These are phyloP conservation scores for Trogon surrucura DNA, from an alignment of 2,113 vertebrate species.

Conservation along the genomic window DNA sequence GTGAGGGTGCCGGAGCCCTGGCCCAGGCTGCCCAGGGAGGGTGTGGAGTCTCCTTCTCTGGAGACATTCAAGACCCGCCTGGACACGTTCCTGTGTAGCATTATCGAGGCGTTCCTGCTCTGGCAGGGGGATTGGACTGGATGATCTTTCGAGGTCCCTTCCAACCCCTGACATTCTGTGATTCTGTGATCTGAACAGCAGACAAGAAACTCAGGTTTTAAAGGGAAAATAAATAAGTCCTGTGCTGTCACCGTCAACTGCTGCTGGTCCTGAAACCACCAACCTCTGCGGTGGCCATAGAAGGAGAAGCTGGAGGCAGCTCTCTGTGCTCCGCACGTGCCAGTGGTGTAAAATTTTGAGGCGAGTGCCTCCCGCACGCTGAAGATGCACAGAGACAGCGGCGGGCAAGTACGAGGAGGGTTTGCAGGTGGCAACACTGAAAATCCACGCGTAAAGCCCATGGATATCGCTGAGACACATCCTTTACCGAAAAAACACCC, in stretches of 20 bases:
- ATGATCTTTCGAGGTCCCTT: no score
- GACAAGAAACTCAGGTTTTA: fast-evolving
- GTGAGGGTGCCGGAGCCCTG: no score
- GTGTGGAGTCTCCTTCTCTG: no score
- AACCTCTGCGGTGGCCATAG: not conserved
- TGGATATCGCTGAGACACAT: not conserved
- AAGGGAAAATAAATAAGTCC: not conserved
- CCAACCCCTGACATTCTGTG: no score
- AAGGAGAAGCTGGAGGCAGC: not conserved
- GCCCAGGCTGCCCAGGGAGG: no score
- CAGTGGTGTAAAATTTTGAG: not conserved
- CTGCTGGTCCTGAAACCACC: not conserved
- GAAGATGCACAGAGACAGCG: not conserved
- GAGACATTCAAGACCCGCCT: no score
- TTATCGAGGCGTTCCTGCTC: no score
- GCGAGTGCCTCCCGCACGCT: not conserved
- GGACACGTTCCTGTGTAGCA: no score
- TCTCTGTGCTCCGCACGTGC: not conserved
- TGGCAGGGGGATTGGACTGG: no score
- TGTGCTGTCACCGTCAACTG: not conserved
- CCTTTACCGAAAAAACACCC: not conserved
- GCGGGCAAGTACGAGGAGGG: no score
- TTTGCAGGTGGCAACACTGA: not conserved
- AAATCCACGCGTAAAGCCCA: not conserved
- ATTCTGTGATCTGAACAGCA: no score